Percentiles rank a stretch among this genome's conserved stretches.
These are phyloP conservation scores for Heliconius sara DNA, from an alignment of 2,888 invertebrate species.

Conservation along the genomic window DNA sequence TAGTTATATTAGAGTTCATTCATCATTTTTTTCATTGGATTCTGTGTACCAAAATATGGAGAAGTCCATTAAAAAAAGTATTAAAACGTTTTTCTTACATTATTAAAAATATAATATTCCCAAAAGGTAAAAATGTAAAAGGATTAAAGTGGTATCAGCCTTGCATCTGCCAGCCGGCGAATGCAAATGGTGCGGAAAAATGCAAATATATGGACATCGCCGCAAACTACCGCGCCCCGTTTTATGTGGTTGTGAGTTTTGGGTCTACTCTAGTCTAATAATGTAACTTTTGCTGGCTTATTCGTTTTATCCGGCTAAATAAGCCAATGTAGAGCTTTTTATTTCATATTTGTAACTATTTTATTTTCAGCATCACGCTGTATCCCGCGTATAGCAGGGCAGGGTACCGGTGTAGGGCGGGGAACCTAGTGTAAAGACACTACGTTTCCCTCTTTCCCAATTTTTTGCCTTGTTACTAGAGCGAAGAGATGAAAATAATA, in stretches of 20 bases:
- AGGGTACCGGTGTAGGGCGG: too few species aligned
- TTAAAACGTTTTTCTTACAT: neutral
- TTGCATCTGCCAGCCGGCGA: constrained; percentile 42
- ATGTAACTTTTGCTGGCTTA: neutral
- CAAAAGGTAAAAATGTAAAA: constrained; percentile 34
- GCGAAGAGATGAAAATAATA: too few species aligned
- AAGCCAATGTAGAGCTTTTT: neutral
- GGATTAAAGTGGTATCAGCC: constrained; percentile 44
- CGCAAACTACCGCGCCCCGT: constrained; percentile 56
- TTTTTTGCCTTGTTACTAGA: too few species aligned
- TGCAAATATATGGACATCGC: constrained; percentile 68
- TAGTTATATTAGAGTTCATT: neutral
- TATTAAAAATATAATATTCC: constrained; percentile 34
- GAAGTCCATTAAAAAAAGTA: too few species aligned
- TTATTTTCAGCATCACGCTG: too few species aligned
- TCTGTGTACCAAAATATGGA: too few species aligned
- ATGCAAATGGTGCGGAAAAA: constrained; percentile 69
- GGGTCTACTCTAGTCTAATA: constrained; percentile 14
- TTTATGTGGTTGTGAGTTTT: constrained; percentile 38
- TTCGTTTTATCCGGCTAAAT: neutral
- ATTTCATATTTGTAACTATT: neutral
- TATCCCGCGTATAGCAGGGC: too few species aligned
- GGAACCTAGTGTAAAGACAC: too few species aligned
- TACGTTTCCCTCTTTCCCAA: too few species aligned
- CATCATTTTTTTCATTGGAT: neutral